Conservation (phyloP, 1,140 invertebrate species). For the Planococcus citri region DNA sequence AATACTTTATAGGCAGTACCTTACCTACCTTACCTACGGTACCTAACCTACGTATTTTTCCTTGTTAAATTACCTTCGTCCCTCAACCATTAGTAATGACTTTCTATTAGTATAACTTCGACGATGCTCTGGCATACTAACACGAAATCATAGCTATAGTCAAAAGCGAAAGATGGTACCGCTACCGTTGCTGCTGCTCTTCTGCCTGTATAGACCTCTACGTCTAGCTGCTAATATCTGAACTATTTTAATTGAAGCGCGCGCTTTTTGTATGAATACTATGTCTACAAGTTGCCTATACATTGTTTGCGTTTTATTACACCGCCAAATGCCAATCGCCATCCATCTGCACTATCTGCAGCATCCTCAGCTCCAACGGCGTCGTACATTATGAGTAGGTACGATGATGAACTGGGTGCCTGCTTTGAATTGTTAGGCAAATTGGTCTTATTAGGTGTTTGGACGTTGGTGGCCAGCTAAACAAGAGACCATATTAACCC, state of each 20-base stretch:
- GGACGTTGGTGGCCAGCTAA: no score
- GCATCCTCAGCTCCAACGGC: no score
- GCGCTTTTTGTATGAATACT: background rate
- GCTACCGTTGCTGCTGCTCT: background rate
- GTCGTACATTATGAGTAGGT: no score
- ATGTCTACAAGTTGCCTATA: background rate
- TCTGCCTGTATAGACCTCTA: no score
- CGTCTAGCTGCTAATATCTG: background rate
- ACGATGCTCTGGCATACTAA: constrained; percentile 3
- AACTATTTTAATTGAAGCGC: background rate
- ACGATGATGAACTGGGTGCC: no score
- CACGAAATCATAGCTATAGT: constrained; percentile 8
- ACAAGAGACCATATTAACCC: no score
- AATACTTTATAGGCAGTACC: background rate
- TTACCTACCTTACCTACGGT: no score
- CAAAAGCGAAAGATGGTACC: no score
- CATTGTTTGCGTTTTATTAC: background rate
- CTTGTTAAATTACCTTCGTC: constrained; percentile 14
- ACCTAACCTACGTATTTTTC: background rate
- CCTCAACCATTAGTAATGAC: constrained; percentile 12
- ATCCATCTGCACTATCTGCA: no score
- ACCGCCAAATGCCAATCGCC: no score
- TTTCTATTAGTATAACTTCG: constrained; percentile 10
- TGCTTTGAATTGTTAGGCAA: no score
- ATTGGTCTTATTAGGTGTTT: no score